Conservation (phyloP, 2,888 invertebrate genomes). For the Hydrotaea diabolus region DNA sequence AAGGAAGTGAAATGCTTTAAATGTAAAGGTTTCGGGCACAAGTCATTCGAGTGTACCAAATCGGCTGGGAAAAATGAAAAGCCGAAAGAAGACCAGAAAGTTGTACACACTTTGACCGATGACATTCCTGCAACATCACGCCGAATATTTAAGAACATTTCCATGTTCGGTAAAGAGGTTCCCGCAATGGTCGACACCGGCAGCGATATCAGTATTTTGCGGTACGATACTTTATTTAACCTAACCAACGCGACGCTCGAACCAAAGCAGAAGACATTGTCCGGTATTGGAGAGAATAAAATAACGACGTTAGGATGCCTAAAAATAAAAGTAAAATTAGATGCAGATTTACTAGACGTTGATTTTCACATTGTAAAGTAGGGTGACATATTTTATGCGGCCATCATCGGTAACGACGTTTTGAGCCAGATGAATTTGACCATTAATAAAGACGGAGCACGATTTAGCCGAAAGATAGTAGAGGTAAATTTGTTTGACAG, state of each 20-base stretch:
- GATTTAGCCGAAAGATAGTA: too few species aligned
- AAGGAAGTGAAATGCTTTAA: constrained; percentile 19
- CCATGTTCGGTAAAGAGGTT: neutral
- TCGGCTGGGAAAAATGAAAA: neutral
- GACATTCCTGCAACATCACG: neutral
- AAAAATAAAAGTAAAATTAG: neutral
- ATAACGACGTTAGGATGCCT: constrained; percentile 16
- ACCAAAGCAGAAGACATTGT: constrained; percentile 31
- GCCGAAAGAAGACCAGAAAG: neutral
- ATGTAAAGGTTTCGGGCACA: constrained; percentile 22
- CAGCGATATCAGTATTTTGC: constrained; percentile 49
- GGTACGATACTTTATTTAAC: constrained; percentile 48
- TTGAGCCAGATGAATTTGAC: too few species aligned
- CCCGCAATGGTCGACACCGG: constrained; percentile 42
- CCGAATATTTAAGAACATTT: constrained; percentile 28
- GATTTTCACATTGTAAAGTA: neutral
- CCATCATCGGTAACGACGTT: too few species aligned
- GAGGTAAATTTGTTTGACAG: too few species aligned
- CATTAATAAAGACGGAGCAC: too few species aligned
- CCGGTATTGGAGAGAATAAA: constrained; percentile 53
- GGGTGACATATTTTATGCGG: neutral
- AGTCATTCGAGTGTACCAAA: neutral
- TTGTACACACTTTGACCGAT: neutral
- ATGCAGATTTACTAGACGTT: neutral
- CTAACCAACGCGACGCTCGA: constrained; percentile 41